These are phyloP conservation scores for Scelioninae gen. 1 DNA, from an alignment of 2,888 invertebrate genomes.

Conservation along the genomic window DNA sequence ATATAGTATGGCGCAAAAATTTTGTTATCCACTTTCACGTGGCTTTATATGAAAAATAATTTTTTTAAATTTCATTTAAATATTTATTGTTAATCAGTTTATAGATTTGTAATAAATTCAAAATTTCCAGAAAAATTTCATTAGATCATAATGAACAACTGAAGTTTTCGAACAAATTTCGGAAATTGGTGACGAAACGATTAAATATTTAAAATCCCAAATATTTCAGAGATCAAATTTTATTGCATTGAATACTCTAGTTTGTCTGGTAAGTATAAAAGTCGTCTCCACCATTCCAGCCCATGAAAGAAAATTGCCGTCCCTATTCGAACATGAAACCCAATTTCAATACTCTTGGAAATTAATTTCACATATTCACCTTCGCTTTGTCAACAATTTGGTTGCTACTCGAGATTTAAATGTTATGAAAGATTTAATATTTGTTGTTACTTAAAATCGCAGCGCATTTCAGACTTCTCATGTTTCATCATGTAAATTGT, in stretches of 20 bases:
- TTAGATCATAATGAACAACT: background rate
- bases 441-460: conserved; percentile 68
- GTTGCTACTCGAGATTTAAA: conserved; percentile 51
- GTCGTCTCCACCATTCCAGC: conserved; percentile 12
- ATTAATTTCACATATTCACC: conserved; percentile 73
- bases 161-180: too few relatives aligned
- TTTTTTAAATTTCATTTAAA: too few relatives aligned
- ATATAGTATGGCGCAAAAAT: too few relatives aligned
- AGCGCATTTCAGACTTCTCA: conserved; percentile 69
- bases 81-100: too few relatives aligned
- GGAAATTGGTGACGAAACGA: too few relatives aligned
- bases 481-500: conserved; percentile 16
- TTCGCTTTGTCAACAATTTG: conserved; percentile 32
- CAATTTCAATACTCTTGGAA: conserved; percentile 77
- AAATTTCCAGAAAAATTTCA: too few relatives aligned
- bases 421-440: conserved; percentile 73
- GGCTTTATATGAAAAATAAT: too few relatives aligned
- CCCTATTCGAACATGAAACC: conserved; percentile 77
- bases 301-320: conserved; percentile 74
- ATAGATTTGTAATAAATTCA: too few relatives aligned
- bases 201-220: conserved; percentile 29
- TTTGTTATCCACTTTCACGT: too few relatives aligned
- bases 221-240: conserved; percentile 37
- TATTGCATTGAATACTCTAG: conserved; percentile 42
- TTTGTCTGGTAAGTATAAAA: conserved; percentile 69